Evolutionary conservation across 2,888 invertebrate genomes (phyloP).

Genomic region (Hypomecis atomaria): DNA sequence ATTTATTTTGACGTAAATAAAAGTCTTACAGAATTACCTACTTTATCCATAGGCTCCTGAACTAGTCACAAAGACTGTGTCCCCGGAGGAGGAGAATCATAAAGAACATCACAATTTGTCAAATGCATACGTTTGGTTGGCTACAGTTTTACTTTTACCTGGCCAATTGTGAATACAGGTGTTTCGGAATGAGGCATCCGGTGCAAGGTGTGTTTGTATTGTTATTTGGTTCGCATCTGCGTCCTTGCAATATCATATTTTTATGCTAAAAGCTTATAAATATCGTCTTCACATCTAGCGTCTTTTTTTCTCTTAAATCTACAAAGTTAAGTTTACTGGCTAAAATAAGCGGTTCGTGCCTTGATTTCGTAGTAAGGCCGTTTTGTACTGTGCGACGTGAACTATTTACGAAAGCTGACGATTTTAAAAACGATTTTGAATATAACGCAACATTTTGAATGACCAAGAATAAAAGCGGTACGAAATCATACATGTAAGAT

Average conservation of each 20-base stretch:
- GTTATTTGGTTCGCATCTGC: constrained; percentile 35
- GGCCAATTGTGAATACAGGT: constrained; percentile 45
- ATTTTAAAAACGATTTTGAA: no score
- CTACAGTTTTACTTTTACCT: constrained; percentile 19
- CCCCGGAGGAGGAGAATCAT: no score
- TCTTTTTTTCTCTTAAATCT: neutral
- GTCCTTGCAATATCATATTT: constrained; percentile 25
- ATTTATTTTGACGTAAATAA: no score
- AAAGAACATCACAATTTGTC: no score
- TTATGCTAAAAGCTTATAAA: neutral
- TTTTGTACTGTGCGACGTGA: neutral
- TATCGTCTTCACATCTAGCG: neutral
- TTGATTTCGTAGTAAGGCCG: neutral
- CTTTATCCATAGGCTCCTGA: no score
- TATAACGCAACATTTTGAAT: no score
- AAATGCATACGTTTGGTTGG: neutral
- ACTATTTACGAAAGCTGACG: neutral
- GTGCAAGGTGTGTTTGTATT: constrained; percentile 36
- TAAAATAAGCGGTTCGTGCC: no score
- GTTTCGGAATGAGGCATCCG: constrained; percentile 34
- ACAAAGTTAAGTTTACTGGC: no score
- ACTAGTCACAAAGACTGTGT: no score
- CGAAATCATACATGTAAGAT: no score
- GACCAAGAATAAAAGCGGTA: no score
- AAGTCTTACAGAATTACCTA: no score